Percentiles rank a stretch among this genome's conserved stretches.
These are phyloP conservation scores for Seriola quinqueradiata DNA, from an alignment of 2,113 vertebrate species.

Conservation along the genomic window DNA sequence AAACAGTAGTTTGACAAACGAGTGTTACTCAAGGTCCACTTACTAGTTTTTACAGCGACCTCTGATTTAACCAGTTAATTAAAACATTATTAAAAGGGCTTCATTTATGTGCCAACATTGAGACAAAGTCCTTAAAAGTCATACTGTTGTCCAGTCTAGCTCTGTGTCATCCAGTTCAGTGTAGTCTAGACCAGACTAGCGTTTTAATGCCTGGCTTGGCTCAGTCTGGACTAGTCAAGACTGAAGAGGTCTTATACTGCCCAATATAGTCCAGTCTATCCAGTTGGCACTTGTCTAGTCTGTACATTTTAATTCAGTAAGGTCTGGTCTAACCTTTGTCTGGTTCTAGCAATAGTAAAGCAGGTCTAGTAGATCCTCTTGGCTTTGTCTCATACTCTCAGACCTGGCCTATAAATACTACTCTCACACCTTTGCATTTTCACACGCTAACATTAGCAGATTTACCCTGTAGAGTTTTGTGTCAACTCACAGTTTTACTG, in stretches of 20 bases:
- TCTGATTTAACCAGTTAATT: too few species aligned
- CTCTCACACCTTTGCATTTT: background rate
- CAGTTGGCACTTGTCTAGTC: too few species aligned
- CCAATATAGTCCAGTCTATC: background rate
- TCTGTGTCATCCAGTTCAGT: too few species aligned
- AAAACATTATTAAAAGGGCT: too few species aligned
- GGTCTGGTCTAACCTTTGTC: background rate
- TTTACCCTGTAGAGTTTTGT: background rate
- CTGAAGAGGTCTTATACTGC: too few species aligned
- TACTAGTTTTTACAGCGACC: background rate
- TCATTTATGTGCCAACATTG: too few species aligned
- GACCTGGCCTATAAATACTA: background rate
- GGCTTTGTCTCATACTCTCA: background rate
- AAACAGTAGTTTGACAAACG: background rate
- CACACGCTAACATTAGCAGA: slow-evolving; percentile 12
- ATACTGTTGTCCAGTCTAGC: background rate
- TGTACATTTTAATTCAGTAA: background rate
- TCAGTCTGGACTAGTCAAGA: background rate
- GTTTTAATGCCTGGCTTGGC: background rate
- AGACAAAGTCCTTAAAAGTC: too few species aligned
- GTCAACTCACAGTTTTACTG: background rate
- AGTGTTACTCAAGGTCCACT: background rate
- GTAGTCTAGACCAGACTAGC: background rate
- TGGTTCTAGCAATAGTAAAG: background rate
- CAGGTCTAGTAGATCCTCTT: background rate